Base-by-base conservation (phyloP, 2,888 invertebrate genomes). In the Macaria notata region DNA sequence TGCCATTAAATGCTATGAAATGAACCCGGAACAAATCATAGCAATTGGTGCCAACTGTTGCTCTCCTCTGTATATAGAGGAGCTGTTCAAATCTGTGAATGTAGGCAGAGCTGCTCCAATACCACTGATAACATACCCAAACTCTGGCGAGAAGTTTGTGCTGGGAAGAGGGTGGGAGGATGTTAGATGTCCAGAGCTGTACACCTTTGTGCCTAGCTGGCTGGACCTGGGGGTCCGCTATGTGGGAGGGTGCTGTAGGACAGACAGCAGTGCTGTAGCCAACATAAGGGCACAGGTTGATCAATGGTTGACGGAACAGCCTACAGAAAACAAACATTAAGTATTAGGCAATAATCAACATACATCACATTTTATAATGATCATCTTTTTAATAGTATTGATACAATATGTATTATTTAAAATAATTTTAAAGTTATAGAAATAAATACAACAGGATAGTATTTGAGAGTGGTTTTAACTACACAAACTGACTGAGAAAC, bases 211-310 rank as follows among this genome's bases (percentile, higher is more conserved):
- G 0, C 87, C 93, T 0, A 93, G 94, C 60, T 98, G 98, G 98
- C 78, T 96, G 31, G 92, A 95, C 56, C 76, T 95, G 6, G 98
- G 98, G 1, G 96, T 96, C 1, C 93, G 92, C 58, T 96, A 95
- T 76, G 92, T 98, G 48, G 98, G 98, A 9, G 98, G 98, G 0
- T 99, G 98, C 76, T 99, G 98, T 83, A 92, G 97, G 67, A 96
- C 97, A 0, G 94, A 94, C 65, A 95, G 95, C 0, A 90, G 94
- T 4, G 97, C 98, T 76, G 94, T 98, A 50, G 86, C 88, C 30
- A 91, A 92, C 50, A 96, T 97, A 59, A 67, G 70, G 31, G 63
- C 61, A 29, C 66, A 81, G 68, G 81, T 83, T 3, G 54, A 75
- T 47, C 64, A 60, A 31, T 86, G 84, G 83, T 51, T 70, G 51